These are phyloP conservation scores for Peribatodes rhomboidaria DNA, from an alignment of 2,888 invertebrate species.

Conservation along the genomic window DNA sequence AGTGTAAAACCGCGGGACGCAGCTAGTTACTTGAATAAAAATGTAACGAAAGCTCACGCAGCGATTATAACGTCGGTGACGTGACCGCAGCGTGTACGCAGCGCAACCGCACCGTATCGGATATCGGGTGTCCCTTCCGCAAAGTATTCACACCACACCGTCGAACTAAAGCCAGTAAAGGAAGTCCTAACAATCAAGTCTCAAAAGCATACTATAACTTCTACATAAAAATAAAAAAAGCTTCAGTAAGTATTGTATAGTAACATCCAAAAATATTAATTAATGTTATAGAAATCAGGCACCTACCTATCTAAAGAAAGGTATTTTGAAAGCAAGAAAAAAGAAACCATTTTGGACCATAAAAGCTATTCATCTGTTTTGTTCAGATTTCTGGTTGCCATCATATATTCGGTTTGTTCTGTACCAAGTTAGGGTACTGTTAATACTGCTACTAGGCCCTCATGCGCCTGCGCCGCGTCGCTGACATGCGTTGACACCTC, in stretches of 20 bases:
- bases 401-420: not conserved
- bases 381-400: not conserved
- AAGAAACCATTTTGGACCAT: no score
- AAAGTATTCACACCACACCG: slow-evolving; percentile 39
- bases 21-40: slow-evolving; percentile 28
- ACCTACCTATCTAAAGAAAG: no score
- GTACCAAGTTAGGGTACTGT: slow-evolving; percentile 8
- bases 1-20: no score
- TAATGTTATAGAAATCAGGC: no score
- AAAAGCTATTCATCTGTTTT: no score
- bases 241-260: no score
- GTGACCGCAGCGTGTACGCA: slow-evolving; percentile 57
- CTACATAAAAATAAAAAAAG: no score
- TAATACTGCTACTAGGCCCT: slow-evolving; percentile 17
- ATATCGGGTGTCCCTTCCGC: slow-evolving; percentile 74
- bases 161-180: not conserved
- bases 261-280: no score
- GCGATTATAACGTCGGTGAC: slow-evolving; percentile 40
- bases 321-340: no score
- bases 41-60: slow-evolving; percentile 46
- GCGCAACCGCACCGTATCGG: slow-evolving; percentile 61
- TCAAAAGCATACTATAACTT: no score
- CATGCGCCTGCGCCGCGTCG: slow-evolving; percentile 37
- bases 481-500: slow-evolving; percentile 59
- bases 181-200: slow-evolving; percentile 1